Evolutionary conservation across 2,113 vertebrate genomes (phyloP), one percentile per base, ranked within the genome.

Genomic region (Laticauda laticaudata): DNA sequence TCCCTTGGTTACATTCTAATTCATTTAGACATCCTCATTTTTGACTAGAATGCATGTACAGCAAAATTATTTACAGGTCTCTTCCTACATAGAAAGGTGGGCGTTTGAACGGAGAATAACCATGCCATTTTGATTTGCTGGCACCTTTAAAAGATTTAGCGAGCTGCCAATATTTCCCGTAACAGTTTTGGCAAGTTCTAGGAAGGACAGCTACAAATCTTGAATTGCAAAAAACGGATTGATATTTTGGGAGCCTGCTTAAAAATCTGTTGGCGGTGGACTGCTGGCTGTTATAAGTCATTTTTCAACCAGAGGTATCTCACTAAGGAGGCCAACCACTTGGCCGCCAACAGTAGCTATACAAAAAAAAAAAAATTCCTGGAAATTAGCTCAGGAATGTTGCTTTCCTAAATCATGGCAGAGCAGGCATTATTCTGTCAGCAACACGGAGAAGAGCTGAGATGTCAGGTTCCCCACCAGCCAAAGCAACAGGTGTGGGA

Each of bases 31-130:
- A 86, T 51, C 90, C 39, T 51, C 4, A 23, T 8, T 90, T 2
- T 0, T 54, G 61, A 69, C 88, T 0, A 0, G 87, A 53, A 34
- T 43, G 34, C 0, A 0, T 0, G 3, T 15, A 18, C 29, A 18
- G 45, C 56, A 9, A 89, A 93, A 34, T 0, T 0, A 53, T 34
- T 90, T 94, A 0, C 34, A 57, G 64, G 1, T 90, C 8, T 90
- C n/a, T 48, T 0, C 91, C 91, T 18, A 39, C 1, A 24, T 2
- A 61, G 14, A 87, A 64, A 43, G 23, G 18, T 18, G 45, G 7
- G 18, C 7, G 15, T 64, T 29, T 53, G 91, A 88, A 14, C 4
- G 43, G 24, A 45, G 61, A 8, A 3, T 1, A 24, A 0, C 54
- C 12, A 11, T 54, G 61, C 11, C 61, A 14, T 53, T n/a, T 55